Percentiles rank a stretch among this genome's conserved stretches.
Evolutionary conservation across 2,888 invertebrate genomes (phyloP).

Genomic region (Conchocele bisecta): DNA sequence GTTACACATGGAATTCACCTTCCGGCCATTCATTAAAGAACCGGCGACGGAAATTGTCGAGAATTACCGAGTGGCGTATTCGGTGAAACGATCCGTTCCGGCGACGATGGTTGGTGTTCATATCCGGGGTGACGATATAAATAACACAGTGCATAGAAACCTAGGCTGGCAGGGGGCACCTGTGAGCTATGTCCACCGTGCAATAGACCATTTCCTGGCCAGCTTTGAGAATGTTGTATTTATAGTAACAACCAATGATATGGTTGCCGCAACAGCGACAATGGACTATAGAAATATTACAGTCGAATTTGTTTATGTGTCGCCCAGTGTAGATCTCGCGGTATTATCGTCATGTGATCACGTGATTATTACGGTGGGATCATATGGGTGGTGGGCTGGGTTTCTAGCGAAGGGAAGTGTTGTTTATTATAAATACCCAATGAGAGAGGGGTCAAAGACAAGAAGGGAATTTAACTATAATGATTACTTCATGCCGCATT

Average conservation of each 20-base stretch:
- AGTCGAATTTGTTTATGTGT: too few relatives aligned
- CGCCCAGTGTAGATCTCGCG: conserved; percentile 35
- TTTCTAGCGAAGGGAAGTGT: conserved; percentile 43
- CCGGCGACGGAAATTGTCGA: neutral
- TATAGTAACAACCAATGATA: conserved; percentile 38
- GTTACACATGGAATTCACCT: conserved; percentile 16
- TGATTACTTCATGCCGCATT: conserved; percentile 30
- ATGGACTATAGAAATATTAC: conserved; percentile 24
- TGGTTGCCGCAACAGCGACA: conserved; percentile 10
- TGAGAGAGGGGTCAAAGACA: conserved; percentile 11
- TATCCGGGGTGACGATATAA: conserved; percentile 29
- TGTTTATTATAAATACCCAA: conserved; percentile 36
- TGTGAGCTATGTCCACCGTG: conserved; percentile 12
- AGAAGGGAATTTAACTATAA: conserved; percentile 37
- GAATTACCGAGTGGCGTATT: conserved; percentile 8
- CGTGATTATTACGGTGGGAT: conserved; percentile 44
- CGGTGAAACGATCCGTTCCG: neutral
- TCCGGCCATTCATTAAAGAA: conserved; percentile 7
- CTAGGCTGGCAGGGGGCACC: too few relatives aligned
- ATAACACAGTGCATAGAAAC: too few relatives aligned
- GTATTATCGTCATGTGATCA: conserved; percentile 38
- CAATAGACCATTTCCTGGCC: conserved; percentile 17
- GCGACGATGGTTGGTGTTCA: conserved; percentile 23
- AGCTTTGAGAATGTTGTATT: conserved; percentile 26
- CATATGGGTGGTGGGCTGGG: conserved; percentile 50